Conservation (phyloP, 1,140 invertebrate species). For the Aphaenogaster rudis region DNA sequence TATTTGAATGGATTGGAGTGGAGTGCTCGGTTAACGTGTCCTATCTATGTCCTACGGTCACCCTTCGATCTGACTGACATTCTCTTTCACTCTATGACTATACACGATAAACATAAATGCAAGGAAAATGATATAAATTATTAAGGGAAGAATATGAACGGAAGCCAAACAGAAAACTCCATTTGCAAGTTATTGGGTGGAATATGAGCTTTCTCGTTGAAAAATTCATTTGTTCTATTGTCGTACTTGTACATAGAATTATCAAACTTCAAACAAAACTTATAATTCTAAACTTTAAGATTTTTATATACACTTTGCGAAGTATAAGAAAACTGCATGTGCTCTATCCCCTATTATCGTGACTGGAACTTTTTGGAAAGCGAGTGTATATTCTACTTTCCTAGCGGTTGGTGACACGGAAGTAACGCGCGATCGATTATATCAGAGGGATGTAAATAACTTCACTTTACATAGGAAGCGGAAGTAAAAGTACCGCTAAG, state of each 20-base stretch:
- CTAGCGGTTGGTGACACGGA: conserved; percentile 69
- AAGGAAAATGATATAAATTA: not conserved
- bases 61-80: conserved; percentile 23
- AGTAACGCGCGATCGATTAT: conserved; percentile 75
- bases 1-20: conserved; percentile 73
- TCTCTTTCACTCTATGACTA: conserved; percentile 36
- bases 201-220: conserved; percentile 9
- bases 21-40: conserved; percentile 69
- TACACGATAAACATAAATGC: conserved; percentile 10
- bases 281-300: not conserved
- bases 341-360: conserved; percentile 43
- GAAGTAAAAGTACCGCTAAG: conserved; percentile 56
- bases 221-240: not conserved
- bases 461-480: conserved; percentile 56
- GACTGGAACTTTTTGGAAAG: conserved; percentile 54
- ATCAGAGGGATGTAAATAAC: conserved; percentile 71
- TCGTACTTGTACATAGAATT: not conserved
- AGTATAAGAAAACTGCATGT: not conserved
- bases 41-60: conserved; percentile 56
- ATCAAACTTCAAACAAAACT: not conserved
- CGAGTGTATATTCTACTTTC: conserved; percentile 53
- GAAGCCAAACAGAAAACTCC: not conserved
- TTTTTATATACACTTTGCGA: not conserved
- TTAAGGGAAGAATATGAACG: conserved; percentile 4
- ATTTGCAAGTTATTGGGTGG: conserved; percentile 10